Percentiles rank a stretch among this genome's conserved stretches.
Evolutionary conservation across 2,797 vertebrate genomes (phyloP).

Genomic region (Miichthys miiuy): DNA sequence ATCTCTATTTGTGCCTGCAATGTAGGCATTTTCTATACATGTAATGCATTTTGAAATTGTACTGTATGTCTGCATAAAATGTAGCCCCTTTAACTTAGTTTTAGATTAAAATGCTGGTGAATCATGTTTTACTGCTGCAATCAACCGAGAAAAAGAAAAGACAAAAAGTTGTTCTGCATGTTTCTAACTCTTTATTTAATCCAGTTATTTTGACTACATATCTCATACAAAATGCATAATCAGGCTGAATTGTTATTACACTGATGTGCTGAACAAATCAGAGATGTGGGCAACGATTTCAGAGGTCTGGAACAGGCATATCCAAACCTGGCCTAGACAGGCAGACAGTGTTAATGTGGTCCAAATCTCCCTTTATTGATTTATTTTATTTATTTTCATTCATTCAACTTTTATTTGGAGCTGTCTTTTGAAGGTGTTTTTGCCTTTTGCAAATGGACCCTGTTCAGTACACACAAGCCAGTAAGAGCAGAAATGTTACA

Average conservation of each 20-base stretch:
- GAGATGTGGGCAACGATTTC: not conserved
- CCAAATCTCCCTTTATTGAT: not conserved
- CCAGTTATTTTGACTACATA: not conserved
- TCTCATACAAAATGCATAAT: not conserved
- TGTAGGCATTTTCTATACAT: constrained; percentile 23
- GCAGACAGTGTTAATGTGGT: not conserved
- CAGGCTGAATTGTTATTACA: constrained; percentile 1
- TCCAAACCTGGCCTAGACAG: not conserved
- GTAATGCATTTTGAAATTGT: constrained; percentile 1
- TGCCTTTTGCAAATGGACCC: too few species aligned
- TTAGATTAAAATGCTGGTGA: not conserved
- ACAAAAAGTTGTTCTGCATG: not conserved
- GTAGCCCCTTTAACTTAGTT: not conserved
- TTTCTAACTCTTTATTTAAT: not conserved
- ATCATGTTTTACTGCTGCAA: not conserved
- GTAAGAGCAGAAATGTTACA: not conserved
- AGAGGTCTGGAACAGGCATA: not conserved
- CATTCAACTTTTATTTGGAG: not conserved
- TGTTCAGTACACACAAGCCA: not conserved
- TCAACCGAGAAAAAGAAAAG: not conserved
- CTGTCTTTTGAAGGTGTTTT: too few species aligned
- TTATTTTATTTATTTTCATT: not conserved
- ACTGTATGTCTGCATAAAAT: not conserved
- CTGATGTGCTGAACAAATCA: constrained; percentile 1
- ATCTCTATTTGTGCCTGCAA: constrained; percentile 45